phyloP scores from a whole-genome alignment of 2,797 vertebrate genomes.

The Tauraco hartlaubi region DNA sequence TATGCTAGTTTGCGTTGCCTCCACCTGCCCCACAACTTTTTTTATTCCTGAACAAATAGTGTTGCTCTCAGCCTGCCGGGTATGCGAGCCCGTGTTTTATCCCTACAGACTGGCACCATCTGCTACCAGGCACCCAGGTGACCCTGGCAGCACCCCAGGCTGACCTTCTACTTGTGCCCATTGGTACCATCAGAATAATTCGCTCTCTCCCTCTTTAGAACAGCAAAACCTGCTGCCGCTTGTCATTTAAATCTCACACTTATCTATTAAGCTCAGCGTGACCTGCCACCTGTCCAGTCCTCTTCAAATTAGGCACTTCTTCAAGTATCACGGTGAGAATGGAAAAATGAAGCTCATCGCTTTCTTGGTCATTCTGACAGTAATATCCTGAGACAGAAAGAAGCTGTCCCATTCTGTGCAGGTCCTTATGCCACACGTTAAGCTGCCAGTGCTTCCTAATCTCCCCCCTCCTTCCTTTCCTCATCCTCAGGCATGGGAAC shows the following conservation, averaged over 20 bases:
- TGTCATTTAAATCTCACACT: conserved; percentile 43
- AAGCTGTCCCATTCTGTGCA: conserved; percentile 16
- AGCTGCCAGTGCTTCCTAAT: background rate
- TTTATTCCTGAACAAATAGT: background rate
- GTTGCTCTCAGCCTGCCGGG: fast-evolving
- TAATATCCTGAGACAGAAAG: conserved; percentile 16
- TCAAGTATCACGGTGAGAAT: background rate
- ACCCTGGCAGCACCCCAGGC: background rate
- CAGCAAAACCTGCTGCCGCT: conserved; percentile 26
- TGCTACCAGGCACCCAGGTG: background rate
- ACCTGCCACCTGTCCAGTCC: conserved; percentile 5
- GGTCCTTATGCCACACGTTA: background rate
- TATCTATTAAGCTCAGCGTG: background rate
- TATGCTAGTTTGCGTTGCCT: background rate
- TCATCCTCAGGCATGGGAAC: background rate
- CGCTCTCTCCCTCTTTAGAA: background rate
- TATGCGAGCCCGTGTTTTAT: background rate
- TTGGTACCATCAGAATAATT: background rate
- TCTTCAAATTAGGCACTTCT: background rate
- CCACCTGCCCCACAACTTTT: background rate
- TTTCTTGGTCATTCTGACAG: background rate
- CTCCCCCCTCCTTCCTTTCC: background rate
- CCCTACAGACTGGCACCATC: background rate
- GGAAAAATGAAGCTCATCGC: background rate
- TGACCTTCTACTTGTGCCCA: background rate